Percentiles rank a stretch among this genome's conserved stretches.
phyloP scores from a whole-genome alignment of 1,140 invertebrate species.

The Brachionus manjavacas region DNA sequence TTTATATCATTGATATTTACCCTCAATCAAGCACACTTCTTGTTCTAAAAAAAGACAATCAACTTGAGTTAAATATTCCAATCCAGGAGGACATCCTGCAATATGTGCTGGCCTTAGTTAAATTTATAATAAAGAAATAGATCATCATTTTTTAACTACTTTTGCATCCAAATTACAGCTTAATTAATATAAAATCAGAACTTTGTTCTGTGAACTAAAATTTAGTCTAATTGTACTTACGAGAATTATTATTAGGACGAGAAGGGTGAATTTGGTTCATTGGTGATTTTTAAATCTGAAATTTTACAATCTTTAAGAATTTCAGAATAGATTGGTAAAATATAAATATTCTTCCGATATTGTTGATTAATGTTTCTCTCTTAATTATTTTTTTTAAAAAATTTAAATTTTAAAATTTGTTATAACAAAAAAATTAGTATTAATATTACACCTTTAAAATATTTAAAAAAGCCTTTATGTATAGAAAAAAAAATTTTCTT shows the following conservation, averaged over 20 bases:
- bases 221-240: background rate
- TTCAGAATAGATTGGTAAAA: too few species aligned
- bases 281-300: background rate
- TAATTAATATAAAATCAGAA: too few species aligned
- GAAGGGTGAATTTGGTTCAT: background rate
- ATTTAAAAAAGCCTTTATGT: too few species aligned
- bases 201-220: too few species aligned
- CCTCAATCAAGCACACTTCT: constrained; percentile 77
- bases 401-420: too few species aligned
- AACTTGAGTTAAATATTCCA: constrained; percentile 85
- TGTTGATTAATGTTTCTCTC: too few species aligned
- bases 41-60: constrained; percentile 81
- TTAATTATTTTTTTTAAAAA: too few species aligned
- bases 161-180: background rate
- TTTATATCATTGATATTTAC: constrained; percentile 50
- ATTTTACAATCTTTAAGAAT: too few species aligned
- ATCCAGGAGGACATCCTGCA: constrained; percentile 76
- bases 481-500: too few species aligned
- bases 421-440: too few species aligned
- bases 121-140: background rate
- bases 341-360: too few species aligned
- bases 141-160: background rate
- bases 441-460: too few species aligned
- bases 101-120: constrained; percentile 63
- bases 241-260: background rate